phyloP scores from a whole-genome alignment of 2,113 vertebrate genomes.

The Motacilla tschutschensis region DNA sequence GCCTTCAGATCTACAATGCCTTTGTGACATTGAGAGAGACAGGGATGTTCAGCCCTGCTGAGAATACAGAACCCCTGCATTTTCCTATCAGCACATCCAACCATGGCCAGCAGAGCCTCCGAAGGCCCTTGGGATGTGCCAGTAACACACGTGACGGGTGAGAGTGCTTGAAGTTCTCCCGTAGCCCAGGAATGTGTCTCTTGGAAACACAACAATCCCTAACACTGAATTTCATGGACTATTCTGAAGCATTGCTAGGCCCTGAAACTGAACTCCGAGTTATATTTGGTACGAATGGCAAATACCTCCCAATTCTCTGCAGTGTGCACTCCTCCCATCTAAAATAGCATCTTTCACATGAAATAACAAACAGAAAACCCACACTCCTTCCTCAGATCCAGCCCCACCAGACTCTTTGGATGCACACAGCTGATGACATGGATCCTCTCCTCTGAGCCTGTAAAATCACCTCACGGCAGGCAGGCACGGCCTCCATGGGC shows the following conservation, averaged over 20 bases:
- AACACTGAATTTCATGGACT: neutral
- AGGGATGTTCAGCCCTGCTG: neutral
- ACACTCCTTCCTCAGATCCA: neutral
- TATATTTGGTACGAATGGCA: neutral
- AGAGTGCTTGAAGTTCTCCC: neutral
- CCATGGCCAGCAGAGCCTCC: neutral
- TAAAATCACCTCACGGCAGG: neutral
- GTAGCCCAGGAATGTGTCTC: neutral
- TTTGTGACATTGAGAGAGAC: neutral
- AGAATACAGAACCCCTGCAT: neutral
- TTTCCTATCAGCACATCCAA: neutral
- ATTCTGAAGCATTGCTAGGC: neutral
- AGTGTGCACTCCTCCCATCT: neutral
- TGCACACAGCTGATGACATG: neutral
- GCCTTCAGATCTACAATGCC: neutral
- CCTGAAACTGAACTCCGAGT: neutral
- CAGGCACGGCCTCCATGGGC: neutral
- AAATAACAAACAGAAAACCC: neutral
- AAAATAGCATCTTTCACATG: neutral
- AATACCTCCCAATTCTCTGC: neutral
- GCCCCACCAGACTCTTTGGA: neutral
- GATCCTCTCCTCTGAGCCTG: neutral
- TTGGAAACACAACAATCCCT: neutral
- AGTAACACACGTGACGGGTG: neutral
- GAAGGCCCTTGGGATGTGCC: neutral